Base-by-base conservation (phyloP, 2,888 invertebrate species). In the Brenthis hecate region DNA sequence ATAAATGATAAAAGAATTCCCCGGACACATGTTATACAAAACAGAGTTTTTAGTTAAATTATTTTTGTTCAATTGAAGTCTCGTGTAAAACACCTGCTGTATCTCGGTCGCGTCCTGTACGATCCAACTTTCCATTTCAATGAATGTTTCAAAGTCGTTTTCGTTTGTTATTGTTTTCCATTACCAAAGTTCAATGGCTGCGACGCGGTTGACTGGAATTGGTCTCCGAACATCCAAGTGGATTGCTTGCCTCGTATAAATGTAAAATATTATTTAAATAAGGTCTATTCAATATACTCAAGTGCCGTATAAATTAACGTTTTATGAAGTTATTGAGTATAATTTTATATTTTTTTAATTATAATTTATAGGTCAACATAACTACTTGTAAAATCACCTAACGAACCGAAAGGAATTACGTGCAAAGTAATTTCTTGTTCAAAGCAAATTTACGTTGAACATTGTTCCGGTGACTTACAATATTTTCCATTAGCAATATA, bases 151-250 rank as follows among this genome's bases (percentile, higher is more conserved):
- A 79, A 86, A 90, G 85, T 89, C 87, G 89, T 90, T 90, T 85
- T 78, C 81, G 81, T 86, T 83, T 90, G 87, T 89, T 91, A 91
- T 90, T 91, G 89, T 90, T 90, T 91, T 88, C 86, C 80, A 91
- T 91, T 83, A 83, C 78, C 80, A 68, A 90, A 91, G 85, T 91
- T 90, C 81, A 83, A 81, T 80, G 79, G 80, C 77, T 70, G 69
- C 61, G 70, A 56, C 55, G 72, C 68, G 69, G 72, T 70, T 61
- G 56, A 65, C 58, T 67, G 62, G 62, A 64, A 71, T 64, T 64
- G 66, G 56, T 68, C 70, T 61, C 63, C 47, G 76, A 80, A 80
- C 77, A 78, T 81, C 78, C 78, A 80, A 76, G 74, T 74, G 69
- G 74, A 70, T 77, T 76, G 74, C 77, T 78, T 56, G 65, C 66